phyloP scores from a whole-genome alignment of 2,797 vertebrate species.

The Hydrolagus colliei region DNA sequence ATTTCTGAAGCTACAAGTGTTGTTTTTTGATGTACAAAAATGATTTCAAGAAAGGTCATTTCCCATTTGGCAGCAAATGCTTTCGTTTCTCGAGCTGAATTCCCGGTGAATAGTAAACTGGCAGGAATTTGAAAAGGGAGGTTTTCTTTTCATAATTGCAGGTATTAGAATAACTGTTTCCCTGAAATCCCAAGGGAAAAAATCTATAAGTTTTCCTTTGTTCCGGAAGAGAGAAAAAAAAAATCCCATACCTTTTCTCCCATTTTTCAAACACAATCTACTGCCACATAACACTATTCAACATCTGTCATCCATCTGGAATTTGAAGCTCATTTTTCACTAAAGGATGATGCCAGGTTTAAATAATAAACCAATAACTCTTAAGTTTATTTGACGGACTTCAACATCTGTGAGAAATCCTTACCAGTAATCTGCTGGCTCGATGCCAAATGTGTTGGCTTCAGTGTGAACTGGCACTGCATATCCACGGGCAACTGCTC shows the following conservation, averaged over 20 bases:
- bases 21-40: conserved; percentile 1
- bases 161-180: neutral
- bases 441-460: conserved; percentile 64
- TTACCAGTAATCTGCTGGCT: conserved; percentile 67
- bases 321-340: conserved; percentile 6
- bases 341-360: neutral
- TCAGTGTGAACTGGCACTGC: conserved; percentile 90
- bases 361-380: conserved; percentile 10
- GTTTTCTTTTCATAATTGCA: conserved; percentile 8
- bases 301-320: neutral
- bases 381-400: neutral
- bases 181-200: neutral
- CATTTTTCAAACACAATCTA: neutral
- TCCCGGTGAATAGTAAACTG: neutral
- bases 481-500: conserved; percentile 81
- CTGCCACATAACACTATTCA: neutral
- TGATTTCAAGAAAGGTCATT: conserved; percentile 8
- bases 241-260: neutral
- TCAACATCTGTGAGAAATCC: conserved; percentile 36
- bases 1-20: conserved; percentile 1
- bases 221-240: neutral
- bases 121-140: conserved; percentile 10
- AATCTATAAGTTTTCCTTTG: neutral
- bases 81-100: conserved; percentile 6
- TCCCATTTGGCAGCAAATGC: conserved; percentile 18